A percentile compares a stretch with the other conserved stretches of the same genome.
Conservation (phyloP, 1,140 invertebrate genomes). For the Megalonaias nervosa region DNA sequence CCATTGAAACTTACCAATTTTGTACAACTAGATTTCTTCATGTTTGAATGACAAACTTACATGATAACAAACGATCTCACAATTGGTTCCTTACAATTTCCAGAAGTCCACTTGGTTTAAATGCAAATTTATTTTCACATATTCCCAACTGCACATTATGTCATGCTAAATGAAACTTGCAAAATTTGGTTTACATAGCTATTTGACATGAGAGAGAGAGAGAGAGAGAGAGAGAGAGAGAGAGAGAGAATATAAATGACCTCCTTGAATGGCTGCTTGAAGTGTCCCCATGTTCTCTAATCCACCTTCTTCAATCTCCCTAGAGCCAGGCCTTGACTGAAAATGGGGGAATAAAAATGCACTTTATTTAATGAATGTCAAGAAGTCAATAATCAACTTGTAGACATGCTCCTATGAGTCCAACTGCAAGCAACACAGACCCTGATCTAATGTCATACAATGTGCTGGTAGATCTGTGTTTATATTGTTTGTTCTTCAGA, state of each 20-base stretch:
- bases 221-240: background rate
- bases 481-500: background rate
- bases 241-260: background rate
- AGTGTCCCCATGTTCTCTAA: slow-evolving; percentile 2
- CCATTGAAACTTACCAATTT: too few species aligned
- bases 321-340: slow-evolving; percentile 23
- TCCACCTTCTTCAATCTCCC: slow-evolving; percentile 13
- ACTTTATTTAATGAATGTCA: background rate
- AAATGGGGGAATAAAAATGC: background rate
- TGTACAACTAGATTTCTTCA: too few species aligned
- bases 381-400: background rate
- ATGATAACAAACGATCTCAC: too few species aligned
- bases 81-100: too few species aligned
- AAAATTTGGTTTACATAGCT: too few species aligned
- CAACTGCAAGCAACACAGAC: background rate
- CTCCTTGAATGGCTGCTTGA: slow-evolving; percentile 23
- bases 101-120: too few species aligned
- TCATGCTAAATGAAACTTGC: too few species aligned
- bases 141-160: too few species aligned
- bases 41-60: too few species aligned
- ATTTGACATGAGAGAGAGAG: background rate
- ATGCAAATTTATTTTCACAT: too few species aligned
- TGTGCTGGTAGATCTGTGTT: background rate
- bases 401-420: background rate
- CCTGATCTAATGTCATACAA: background rate